A percentile compares a stretch with the other conserved stretches of the same genome.
Conservation (phyloP, 1,140 invertebrate species). For the Brachionus sp. region DNA sequence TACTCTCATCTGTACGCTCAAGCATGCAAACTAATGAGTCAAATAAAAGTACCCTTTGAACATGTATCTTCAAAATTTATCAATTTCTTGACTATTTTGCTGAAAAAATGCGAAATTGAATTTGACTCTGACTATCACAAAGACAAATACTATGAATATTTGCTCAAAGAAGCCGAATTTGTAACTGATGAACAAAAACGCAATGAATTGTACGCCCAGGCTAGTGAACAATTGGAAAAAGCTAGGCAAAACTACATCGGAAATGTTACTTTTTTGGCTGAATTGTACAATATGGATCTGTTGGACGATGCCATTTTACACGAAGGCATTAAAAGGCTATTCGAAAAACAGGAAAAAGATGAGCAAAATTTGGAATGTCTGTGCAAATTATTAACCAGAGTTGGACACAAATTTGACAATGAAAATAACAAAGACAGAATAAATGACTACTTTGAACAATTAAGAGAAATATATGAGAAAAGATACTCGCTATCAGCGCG, state of each 20-base stretch:
- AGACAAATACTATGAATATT: slow-evolving; percentile 55
- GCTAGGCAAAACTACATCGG: slow-evolving; percentile 29
- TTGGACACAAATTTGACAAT: slow-evolving; percentile 63
- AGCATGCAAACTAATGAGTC: slow-evolving; percentile 64
- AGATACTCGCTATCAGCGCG: slow-evolving; percentile 63
- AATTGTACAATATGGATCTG: slow-evolving; percentile 87
- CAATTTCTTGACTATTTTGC: slow-evolving; percentile 75
- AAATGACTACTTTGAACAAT: not conserved
- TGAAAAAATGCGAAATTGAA: slow-evolving; percentile 78
- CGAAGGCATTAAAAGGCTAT: slow-evolving; percentile 73
- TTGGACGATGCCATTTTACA: slow-evolving; percentile 82
- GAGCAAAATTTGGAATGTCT: slow-evolving; percentile 89
- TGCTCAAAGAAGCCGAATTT: not conserved
- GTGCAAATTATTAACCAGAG: slow-evolving; percentile 81
- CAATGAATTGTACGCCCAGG: not conserved
- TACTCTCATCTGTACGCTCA: slow-evolving; percentile 84
- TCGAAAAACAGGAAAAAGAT: slow-evolving; percentile 66
- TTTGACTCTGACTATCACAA: slow-evolving; percentile 74
- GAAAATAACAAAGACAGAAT: slow-evolving; percentile 1
- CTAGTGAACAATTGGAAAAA: slow-evolving; percentile 19
- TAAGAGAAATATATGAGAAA: slow-evolving; percentile 10
- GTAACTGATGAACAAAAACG: not conserved
- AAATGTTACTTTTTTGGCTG: slow-evolving; percentile 71
- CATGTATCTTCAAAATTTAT: slow-evolving; percentile 56
- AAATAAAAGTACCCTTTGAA: slow-evolving; percentile 42